Evolutionary conservation across 2,888 invertebrate species (phyloP).

Genomic region (Pseudococcus longispinus): DNA sequence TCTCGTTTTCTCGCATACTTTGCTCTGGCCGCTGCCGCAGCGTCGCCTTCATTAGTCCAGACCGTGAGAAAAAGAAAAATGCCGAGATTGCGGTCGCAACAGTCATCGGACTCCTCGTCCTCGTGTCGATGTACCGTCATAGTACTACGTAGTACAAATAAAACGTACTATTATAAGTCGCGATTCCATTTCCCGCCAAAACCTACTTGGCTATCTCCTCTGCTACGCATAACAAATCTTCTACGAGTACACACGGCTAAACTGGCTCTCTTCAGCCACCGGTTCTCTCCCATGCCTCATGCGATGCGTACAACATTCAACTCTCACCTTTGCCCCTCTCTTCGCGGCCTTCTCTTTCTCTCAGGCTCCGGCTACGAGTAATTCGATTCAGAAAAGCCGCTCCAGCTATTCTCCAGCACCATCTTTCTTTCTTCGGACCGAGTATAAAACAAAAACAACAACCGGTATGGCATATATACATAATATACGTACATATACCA

Average conservation of each 20-base stretch:
- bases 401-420: neutral
- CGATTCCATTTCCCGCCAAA: neutral
- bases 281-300: neutral
- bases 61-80: conserved; percentile 2
- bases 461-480: neutral
- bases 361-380: neutral
- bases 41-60: neutral
- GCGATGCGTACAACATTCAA: neutral
- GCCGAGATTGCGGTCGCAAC: neutral
- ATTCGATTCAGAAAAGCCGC: neutral
- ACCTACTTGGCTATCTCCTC: neutral
- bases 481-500: too few species aligned
- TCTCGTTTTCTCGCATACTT: conserved; percentile 5
- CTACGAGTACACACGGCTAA: neutral
- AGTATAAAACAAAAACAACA: neutral
- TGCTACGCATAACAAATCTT: neutral
- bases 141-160: neutral
- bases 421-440: neutral
- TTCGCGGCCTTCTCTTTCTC: neutral
- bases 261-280: neutral
- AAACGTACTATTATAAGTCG: neutral
- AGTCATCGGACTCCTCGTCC: neutral
- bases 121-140: too few species aligned
- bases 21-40: neutral
- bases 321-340: neutral